Conservation (phyloP, 1,140 invertebrate species). For the Drosophila pandora region DNA sequence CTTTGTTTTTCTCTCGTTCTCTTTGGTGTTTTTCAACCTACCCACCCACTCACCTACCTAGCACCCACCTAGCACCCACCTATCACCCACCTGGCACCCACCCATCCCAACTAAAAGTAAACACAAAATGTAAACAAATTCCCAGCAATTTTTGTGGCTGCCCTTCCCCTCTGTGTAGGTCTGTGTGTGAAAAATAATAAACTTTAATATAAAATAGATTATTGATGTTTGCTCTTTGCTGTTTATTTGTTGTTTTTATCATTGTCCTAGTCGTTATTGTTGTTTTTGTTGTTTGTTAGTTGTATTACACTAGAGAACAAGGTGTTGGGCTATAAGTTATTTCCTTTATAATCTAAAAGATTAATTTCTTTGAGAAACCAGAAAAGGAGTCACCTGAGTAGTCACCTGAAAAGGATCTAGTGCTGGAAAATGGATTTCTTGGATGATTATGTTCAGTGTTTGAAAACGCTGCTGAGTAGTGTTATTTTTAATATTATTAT, state of each 20-base stretch:
- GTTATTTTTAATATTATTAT: constrained; percentile 10
- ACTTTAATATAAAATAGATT: constrained; percentile 61
- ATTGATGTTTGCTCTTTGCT: constrained; percentile 37
- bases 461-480: not conserved
- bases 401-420: too few relatives aligned
- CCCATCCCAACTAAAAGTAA: constrained; percentile 5
- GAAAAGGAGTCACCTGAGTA: too few relatives aligned
- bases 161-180: too few relatives aligned
- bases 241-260: constrained; percentile 29
- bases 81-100: not conserved
- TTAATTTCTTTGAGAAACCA: too few relatives aligned
- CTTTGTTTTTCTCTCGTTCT: constrained; percentile 16
- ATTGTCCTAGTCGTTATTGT: constrained; percentile 3
- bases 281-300: constrained; percentile 13
- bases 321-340: not conserved
- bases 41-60: not conserved
- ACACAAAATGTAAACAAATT: constrained; percentile 44
- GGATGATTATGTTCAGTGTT: too few relatives aligned
- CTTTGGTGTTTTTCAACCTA: not conserved
- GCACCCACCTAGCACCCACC: not conserved
- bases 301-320: not conserved
- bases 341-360: too few relatives aligned
- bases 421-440: too few relatives aligned
- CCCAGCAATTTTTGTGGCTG: not conserved
- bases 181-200: constrained; percentile 43